Evolutionary conservation across 2,113 vertebrate genomes (phyloP).

Genomic region (Ceuthmochares aereus): DNA sequence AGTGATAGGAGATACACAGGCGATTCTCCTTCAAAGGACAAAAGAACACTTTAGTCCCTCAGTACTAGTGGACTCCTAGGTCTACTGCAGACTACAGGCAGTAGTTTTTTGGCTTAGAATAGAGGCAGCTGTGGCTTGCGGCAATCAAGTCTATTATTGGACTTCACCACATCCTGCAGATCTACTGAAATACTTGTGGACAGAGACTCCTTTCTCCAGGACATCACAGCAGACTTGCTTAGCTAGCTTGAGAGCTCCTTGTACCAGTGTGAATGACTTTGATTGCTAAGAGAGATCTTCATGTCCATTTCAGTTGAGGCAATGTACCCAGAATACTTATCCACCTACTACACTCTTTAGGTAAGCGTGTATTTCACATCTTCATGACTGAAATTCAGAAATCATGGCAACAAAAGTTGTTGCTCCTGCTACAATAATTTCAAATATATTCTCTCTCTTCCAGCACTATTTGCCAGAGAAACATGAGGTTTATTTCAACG

Average conservation of each 20-base stretch:
- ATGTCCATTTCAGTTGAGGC: neutral
- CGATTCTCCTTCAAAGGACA: neutral
- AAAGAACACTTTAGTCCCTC: neutral
- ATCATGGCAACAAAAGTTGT: neutral
- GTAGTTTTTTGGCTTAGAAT: neutral
- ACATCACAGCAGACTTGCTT: neutral
- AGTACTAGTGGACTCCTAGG: neutral
- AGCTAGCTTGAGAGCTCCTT: neutral
- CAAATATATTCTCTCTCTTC: neutral
- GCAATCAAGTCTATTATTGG: constrained; percentile 38
- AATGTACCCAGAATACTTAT: neutral
- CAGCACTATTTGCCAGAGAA: neutral
- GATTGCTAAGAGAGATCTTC: neutral
- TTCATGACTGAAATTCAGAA: neutral
- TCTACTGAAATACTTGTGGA: constrained; percentile 58
- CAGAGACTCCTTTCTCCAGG: constrained; percentile 23
- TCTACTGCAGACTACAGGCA: neutral
- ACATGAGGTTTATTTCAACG: neutral
- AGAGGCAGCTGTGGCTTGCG: constrained; percentile 30
- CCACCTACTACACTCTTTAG: neutral
- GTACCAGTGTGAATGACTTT: neutral
- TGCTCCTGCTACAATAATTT: neutral
- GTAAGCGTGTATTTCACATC: neutral
- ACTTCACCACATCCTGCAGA: constrained; percentile 57
- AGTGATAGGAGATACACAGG: neutral